These are phyloP conservation scores for Drosophila emarginata DNA, from an alignment of 2,888 invertebrate species.

Conservation along the genomic window DNA sequence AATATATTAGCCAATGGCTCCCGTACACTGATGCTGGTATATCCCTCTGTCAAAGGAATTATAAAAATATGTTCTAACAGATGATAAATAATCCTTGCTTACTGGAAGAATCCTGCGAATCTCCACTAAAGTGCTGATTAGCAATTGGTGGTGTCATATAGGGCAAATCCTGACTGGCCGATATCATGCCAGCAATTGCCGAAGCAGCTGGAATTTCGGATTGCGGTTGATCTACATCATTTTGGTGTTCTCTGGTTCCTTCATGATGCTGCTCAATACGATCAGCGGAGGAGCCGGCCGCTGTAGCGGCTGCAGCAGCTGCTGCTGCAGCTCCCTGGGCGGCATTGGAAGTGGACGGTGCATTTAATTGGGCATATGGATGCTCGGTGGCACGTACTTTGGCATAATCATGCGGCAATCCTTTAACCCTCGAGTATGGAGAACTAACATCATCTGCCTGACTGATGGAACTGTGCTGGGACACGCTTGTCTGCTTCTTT, in stretches of 20 bases:
- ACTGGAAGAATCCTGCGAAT: slow-evolving; percentile 95
- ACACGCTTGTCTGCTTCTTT: slow-evolving; percentile 84
- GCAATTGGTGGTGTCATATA: slow-evolving; percentile 93
- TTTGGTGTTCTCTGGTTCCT: slow-evolving; percentile 57
- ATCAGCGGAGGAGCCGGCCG: slow-evolving; percentile 41
- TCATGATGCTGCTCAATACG: slow-evolving; percentile 58
- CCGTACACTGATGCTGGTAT: slow-evolving; percentile 94
- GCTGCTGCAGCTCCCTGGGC: slow-evolving; percentile 45
- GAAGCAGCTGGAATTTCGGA: slow-evolving; percentile 92
- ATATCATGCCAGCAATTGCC: slow-evolving; percentile 92
- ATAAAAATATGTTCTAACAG: background rate
- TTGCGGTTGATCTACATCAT: slow-evolving; percentile 69
- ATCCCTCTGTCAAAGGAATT: slow-evolving; percentile 87
- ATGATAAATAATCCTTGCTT: slow-evolving; percentile 68
- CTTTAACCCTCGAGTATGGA: slow-evolving; percentile 87
- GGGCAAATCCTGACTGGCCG: slow-evolving; percentile 93
- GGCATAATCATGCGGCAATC: slow-evolving; percentile 87
- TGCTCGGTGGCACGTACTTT: slow-evolving; percentile 83
- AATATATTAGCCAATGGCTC: slow-evolving; percentile 92
- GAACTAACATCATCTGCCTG: slow-evolving; percentile 85
- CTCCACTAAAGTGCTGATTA: slow-evolving; percentile 91
- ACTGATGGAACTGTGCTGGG: slow-evolving; percentile 85
- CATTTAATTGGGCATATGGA: slow-evolving; percentile 82
- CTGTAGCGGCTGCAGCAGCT: slow-evolving; percentile 55
- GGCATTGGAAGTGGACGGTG: slow-evolving; percentile 71